phyloP scores from a whole-genome alignment of 2,888 invertebrate genomes.

The Ophraella communa region DNA sequence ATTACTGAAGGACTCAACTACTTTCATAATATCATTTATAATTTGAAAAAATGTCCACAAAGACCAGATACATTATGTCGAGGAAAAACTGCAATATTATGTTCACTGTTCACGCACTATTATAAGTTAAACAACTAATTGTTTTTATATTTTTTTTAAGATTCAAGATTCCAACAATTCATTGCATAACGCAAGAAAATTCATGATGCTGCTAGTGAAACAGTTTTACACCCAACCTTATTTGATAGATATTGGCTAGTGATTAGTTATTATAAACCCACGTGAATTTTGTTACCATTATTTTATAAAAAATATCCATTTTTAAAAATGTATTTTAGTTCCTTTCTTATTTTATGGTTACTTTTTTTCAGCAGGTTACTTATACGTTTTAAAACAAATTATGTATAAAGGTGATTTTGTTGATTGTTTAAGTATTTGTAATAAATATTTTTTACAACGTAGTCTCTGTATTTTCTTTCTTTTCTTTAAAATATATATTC shows the following conservation, averaged over 20 bases:
- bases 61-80: too few species aligned
- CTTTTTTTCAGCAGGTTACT: neutral
- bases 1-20: too few species aligned
- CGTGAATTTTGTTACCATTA: neutral
- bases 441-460: neutral
- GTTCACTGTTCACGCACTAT: too few species aligned
- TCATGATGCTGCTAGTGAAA: conserved; percentile 60
- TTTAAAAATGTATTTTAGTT: neutral
- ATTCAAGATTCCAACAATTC: conserved; percentile 66
- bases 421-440: neutral
- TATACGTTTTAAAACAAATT: neutral
- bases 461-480: too few species aligned
- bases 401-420: neutral
- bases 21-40: too few species aligned
- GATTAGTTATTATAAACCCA: neutral
- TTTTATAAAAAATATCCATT: neutral
- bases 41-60: too few species aligned
- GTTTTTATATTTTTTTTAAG: conserved; percentile 38
- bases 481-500: too few species aligned
- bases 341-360: neutral
- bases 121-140: too few species aligned
- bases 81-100: too few species aligned
- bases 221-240: conserved; percentile 62
- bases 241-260: conserved; percentile 45
- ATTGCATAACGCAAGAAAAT: conserved; percentile 62